Evolutionary conservation across 1,140 invertebrate genomes (phyloP).

Genomic region (Pomacea maculata): DNA sequence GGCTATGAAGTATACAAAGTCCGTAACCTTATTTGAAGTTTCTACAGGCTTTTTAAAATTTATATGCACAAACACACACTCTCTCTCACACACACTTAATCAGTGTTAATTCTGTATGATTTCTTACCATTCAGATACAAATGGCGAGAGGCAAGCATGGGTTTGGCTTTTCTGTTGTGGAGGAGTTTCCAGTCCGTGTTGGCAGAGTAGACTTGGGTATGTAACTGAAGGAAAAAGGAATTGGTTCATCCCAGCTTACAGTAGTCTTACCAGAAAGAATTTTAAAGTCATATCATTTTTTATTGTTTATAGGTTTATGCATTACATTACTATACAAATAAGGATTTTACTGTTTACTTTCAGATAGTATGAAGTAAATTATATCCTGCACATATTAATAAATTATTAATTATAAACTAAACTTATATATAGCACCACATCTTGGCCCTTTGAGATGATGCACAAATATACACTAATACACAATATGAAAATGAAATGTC

Average conservation of each 20-base stretch:
- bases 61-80: no score
- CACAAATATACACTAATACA: no score
- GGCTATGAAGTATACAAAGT: not conserved
- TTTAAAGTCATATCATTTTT: not conserved
- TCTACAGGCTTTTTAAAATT: no score
- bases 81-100: no score
- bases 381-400: no score
- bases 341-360: not conserved
- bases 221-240: slow-evolving; percentile 38
- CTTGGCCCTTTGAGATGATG: no score
- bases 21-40: not conserved
- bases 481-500: no score
- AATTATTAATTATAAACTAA: no score
- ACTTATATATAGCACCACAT: no score
- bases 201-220: slow-evolving; percentile 84
- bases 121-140: slow-evolving; percentile 31
- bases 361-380: no score
- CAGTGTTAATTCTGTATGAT: no score
- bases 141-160: slow-evolving; percentile 64
- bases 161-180: slow-evolving; percentile 90
- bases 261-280: not conserved
- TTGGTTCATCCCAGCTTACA: no score
- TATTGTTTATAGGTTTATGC: not conserved
- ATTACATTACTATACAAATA: not conserved
- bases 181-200: slow-evolving; percentile 87